Evolutionary conservation across 2,888 invertebrate genomes (phyloP).

Genomic region (Eupithecia abbreviata): DNA sequence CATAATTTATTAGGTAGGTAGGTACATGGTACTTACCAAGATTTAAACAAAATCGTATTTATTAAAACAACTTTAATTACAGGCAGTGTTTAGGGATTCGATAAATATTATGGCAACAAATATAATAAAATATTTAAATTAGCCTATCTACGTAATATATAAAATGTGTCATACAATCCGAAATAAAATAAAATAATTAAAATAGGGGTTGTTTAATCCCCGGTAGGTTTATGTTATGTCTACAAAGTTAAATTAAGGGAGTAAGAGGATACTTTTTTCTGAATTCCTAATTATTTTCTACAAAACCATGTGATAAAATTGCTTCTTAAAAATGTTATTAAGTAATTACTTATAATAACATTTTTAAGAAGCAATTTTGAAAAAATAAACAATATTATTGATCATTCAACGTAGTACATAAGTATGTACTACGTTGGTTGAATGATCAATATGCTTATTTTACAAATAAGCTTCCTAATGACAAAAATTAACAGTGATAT

Average conservation of each 20-base stretch:
- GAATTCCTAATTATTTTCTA: not conserved
- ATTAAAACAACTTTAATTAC: not conserved
- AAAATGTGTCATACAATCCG: not conserved
- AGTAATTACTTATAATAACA: not conserved
- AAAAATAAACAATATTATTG: no score
- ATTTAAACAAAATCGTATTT: not conserved
- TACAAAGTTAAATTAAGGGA: not conserved
- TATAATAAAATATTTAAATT: not conserved
- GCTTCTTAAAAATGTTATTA: not conserved
- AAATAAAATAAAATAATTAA: not conserved
- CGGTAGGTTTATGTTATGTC: not conserved
- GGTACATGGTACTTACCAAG: not conserved
- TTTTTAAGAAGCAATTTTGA: no score
- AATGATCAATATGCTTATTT: not conserved
- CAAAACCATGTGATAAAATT: not conserved
- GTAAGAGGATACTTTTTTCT: not conserved
- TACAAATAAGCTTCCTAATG: not conserved
- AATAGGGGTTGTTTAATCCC: not conserved
- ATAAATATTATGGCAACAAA: not conserved
- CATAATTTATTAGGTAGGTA: not conserved
- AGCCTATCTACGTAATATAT: not conserved
- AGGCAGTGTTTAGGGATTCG: not conserved
- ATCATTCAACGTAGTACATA: no score
- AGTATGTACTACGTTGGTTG: not conserved
- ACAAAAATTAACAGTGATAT: not conserved